A percentile compares a stretch with the other conserved stretches of the same genome.
phyloP scores from a whole-genome alignment of 2,888 invertebrate genomes.

The Microctonus aethiopoides region DNA sequence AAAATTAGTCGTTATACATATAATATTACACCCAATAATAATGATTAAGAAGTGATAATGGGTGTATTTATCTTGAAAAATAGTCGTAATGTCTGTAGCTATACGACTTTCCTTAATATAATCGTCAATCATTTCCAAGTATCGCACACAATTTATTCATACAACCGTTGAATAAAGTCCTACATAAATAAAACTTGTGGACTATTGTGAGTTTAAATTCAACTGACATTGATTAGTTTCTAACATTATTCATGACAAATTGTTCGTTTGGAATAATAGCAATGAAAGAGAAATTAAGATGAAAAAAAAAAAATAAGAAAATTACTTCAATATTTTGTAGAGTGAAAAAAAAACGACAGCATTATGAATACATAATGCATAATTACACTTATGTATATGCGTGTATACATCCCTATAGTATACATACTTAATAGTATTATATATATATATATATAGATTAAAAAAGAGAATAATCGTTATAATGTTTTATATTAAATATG shows the following conservation, averaged over 20 bases:
- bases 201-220: not conserved
- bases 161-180: not conserved
- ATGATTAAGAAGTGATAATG: not conserved
- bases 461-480: conserved; percentile 23
- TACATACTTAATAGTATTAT: conserved; percentile 23
- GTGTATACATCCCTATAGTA: conserved; percentile 7
- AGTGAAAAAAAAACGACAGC: not conserved
- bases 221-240: not conserved
- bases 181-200: not conserved
- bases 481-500: conserved; percentile 31
- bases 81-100: not conserved
- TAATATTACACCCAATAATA: not conserved
- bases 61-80: not conserved
- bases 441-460: conserved; percentile 24
- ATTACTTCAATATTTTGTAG: not conserved
- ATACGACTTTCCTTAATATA: not conserved
- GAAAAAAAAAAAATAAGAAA: not conserved
- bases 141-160: not conserved
- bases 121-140: not conserved
- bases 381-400: conserved; percentile 6
- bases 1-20: conserved; percentile 23
- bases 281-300: not conserved
- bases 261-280: not conserved
- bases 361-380: not conserved
- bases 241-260: not conserved